Evolutionary conservation across 2,888 invertebrate species (phyloP), one percentile per base, ranked within the genome.

Genomic region (Netelia inedita): DNA sequence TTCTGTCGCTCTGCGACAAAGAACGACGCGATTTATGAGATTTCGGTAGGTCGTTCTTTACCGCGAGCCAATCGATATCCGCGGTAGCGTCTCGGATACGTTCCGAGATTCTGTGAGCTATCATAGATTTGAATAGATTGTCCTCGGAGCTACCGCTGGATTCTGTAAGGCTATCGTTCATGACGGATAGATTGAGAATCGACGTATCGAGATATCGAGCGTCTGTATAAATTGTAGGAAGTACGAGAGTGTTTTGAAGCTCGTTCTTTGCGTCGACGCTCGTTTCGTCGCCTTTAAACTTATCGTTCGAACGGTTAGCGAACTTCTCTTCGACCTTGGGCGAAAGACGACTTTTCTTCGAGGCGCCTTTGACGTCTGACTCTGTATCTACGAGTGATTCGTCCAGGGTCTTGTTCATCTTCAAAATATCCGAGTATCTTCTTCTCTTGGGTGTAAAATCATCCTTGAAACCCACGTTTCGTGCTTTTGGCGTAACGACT

Each of bases 101-200:
- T 50, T 78, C 71, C 2, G 83, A 86, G 10, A 87, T 55, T 68
- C 86, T 72, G 1, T 82, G 75, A 5, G 75, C 74, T 0, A 85
- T 35, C 0, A 83, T 65, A 5, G 83, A 85, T 43, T 83, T 87
- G 6, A 83, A 59, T 0, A 80, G 72, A 59, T 59, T 63, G 3
- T 86, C 88, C 16, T 86, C 85, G 0, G 80, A 69, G 69, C 79
- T 86, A 50, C 19, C 68, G 28, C 74, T 76, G 5, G 86, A 85
- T 16, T 83, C 85, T 0, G 84, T 87, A 1, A 88, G 82, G 80
- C 87, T 88, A 82, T 93, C 92, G 55, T 93, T 91, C 91, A 93
- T 90, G 14, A 89, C 85, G 1, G 93, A 92, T 10, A 89, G 86
- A 83, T 90, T 91, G n/a, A 93, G 85, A 80, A 93, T 91, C 0